Conservation (phyloP, 2,113 vertebrate genomes). For the Epinephelus fuscoguttatus region DNA sequence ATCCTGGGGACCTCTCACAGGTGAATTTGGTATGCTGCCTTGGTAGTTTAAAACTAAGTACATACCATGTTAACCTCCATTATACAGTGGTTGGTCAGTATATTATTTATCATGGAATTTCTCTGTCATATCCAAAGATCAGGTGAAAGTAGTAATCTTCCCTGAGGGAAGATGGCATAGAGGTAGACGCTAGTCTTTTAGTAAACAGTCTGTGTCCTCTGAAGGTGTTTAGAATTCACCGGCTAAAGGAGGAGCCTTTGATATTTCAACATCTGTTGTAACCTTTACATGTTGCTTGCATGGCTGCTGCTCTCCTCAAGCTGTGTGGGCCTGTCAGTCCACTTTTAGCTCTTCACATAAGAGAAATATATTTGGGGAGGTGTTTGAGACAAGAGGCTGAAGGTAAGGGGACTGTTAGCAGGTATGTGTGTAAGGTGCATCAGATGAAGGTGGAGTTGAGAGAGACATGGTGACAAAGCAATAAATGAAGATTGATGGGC, state of each 20-base stretch:
- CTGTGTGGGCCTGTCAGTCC: slow-evolving; percentile 56
- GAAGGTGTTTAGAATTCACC: slow-evolving; percentile 46
- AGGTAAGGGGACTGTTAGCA: slow-evolving; percentile 3
- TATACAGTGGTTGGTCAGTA: background rate
- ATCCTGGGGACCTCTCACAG: background rate
- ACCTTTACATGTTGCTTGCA: slow-evolving; percentile 60
- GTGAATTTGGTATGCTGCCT: too few relatives aligned
- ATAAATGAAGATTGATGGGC: slow-evolving; percentile 65
- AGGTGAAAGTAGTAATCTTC: background rate
- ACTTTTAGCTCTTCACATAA: slow-evolving; percentile 32
- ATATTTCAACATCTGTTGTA: slow-evolving; percentile 55
- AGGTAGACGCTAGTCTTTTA: slow-evolving; percentile 3
- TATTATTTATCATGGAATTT: background rate
- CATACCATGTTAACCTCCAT: background rate
- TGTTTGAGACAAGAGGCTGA: background rate
- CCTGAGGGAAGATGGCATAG: too few relatives aligned
- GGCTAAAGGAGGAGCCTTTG: slow-evolving; percentile 36
- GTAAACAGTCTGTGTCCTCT: slow-evolving; percentile 13
- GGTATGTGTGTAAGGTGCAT: slow-evolving; percentile 8
- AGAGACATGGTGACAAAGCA: background rate
- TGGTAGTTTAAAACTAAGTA: background rate
- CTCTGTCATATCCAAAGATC: background rate
- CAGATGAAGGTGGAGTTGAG: background rate
- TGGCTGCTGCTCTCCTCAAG: slow-evolving; percentile 38
- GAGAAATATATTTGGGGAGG: slow-evolving; percentile 22